A percentile compares a stretch with the other conserved stretches of the same genome.
Evolutionary conservation across 2,797 vertebrate species (phyloP).

Genomic region (Sparidentex hasta): DNA sequence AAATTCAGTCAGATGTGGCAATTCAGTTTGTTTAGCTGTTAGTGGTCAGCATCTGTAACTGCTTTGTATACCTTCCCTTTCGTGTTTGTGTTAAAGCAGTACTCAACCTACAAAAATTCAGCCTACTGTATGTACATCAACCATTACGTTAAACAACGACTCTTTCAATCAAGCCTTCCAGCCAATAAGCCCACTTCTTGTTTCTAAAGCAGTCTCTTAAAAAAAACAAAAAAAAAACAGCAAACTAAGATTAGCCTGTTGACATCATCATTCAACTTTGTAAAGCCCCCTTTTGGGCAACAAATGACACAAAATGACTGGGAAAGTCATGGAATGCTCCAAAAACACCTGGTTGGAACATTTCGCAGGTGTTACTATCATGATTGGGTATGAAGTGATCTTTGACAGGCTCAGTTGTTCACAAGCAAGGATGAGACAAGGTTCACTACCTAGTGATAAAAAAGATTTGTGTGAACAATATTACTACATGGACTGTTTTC

Average conservation of each 20-base stretch:
- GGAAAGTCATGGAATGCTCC: too few species aligned
- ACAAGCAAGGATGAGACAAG: too few species aligned
- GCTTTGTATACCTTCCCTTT: not conserved
- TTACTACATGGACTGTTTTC: too few species aligned
- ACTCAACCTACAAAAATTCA: not conserved
- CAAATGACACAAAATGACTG: not conserved
- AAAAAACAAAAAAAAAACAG: too few species aligned
- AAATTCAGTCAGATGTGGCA: not conserved
- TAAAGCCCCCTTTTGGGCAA: not conserved
- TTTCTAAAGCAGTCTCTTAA: not conserved
- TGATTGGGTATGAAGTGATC: too few species aligned
- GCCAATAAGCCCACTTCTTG: not conserved
- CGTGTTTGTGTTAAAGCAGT: not conserved
- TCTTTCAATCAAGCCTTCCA: not conserved
- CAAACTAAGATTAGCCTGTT: not conserved
- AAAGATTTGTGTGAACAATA: too few species aligned
- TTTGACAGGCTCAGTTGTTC: too few species aligned
- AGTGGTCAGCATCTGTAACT: not conserved
- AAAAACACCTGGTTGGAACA: too few species aligned
- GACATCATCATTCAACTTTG: not conserved
- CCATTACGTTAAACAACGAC: too few species aligned
- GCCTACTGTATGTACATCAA: too few species aligned
- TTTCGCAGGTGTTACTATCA: too few species aligned
- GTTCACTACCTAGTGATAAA: too few species aligned
- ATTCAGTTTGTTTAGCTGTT: not conserved